phyloP scores from a whole-genome alignment of 2,113 vertebrate species.

The Mormyrus lacerda region DNA sequence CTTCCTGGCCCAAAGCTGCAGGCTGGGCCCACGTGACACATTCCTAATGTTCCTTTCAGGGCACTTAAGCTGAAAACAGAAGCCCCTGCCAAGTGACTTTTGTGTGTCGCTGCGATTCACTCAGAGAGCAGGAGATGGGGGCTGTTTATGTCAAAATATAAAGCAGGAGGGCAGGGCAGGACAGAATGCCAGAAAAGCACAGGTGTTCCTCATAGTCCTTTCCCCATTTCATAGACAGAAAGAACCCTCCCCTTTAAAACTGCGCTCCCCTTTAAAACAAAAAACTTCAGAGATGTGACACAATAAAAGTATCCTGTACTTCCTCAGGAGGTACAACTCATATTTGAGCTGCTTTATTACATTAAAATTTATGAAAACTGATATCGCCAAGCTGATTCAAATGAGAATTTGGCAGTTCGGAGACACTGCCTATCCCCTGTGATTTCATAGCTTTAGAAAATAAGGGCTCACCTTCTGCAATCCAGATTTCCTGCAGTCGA shows the following conservation, averaged over 20 bases:
- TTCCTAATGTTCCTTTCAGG: neutral
- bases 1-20: neutral
- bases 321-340: neutral
- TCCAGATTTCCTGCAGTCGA: conserved; percentile 95
- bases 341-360: neutral
- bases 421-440: neutral
- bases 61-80: neutral
- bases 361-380: neutral
- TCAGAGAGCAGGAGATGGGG: neutral
- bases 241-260: neutral
- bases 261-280: neutral
- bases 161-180: neutral
- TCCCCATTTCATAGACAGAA: neutral
- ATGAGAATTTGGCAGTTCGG: neutral
- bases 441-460: neutral
- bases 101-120: neutral
- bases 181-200: neutral
- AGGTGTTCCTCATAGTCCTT: neutral
- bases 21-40: neutral
- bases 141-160: conserved; percentile 8
- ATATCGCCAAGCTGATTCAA: neutral
- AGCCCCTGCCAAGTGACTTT: neutral
- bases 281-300: neutral
- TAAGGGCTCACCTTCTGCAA: conserved; percentile 73
- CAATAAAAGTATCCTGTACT: neutral